Base-by-base conservation (phyloP, 1,140 invertebrate genomes). In the Philopotamus ludificatus region DNA sequence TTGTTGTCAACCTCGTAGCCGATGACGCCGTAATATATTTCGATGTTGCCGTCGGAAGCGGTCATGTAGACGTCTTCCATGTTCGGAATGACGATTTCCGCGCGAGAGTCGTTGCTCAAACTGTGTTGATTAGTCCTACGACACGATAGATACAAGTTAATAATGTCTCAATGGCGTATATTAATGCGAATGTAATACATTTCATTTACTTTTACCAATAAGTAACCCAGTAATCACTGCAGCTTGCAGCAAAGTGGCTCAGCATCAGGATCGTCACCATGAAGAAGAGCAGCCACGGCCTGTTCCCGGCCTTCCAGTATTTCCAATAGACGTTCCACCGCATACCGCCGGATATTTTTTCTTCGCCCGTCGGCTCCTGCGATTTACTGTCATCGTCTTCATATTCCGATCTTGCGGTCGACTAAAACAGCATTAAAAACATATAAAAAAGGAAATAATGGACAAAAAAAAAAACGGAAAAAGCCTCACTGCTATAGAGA, bases 181-280 rank as follows among this genome's bases (percentile, higher is more conserved):
- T 47, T 26, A 39, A 39, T 51, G 49, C n/a, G n/a, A 34, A 34
- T 34, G 4, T 34, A 34, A 34, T n/a, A n/a, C n/a, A 9, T 63
- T 72, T 15, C 72, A 74, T 44, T 74, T 76, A 21, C 72, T 71
- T 69, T 76, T 76, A 78, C 93, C 92, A 94, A 61, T 84, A 87
- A 65, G 88, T 87, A 0, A 93, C 78, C 85, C 91, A 94, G 72
- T 86, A 94, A 73, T 95, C 92, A 3, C 84, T 84, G 0, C 84
- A 83, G 63, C 87, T 90, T 28, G 86, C 89, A 0, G 83, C 75
- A 0, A 83, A 75, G 78, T 93, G 90, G 0, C 89, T 85, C 0
- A 90, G 12, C 0, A 91, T 12, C 70, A 89, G 82, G 0, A 86
- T 63, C 0, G 86, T 44, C 0, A 86, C 47, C 18, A 92, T 80